These are phyloP conservation scores for Ibidorhyncha struthersii DNA, from an alignment of 2,113 vertebrate species.

Conservation along the genomic window DNA sequence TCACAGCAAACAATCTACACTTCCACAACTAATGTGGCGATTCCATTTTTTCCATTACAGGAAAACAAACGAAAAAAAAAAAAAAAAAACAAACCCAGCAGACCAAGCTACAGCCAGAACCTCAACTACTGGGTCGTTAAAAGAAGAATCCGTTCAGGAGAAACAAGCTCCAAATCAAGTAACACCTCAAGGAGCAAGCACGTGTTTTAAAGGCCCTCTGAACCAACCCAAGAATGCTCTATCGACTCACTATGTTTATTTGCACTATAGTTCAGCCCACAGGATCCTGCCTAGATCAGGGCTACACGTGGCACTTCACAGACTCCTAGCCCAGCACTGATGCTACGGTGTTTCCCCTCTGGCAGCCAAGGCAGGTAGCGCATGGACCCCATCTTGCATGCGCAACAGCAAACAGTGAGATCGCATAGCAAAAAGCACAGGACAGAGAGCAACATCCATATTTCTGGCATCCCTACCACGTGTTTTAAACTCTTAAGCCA, in stretches of 20 bases:
- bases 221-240: neutral
- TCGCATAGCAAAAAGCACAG: fast-evolving
- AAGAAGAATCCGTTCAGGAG: neutral
- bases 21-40: neutral
- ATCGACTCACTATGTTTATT: fast-evolving
- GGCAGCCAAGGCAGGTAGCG: neutral
- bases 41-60: neutral
- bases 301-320: fast-evolving
- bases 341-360: fast-evolving
- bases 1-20: neutral
- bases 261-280: neutral
- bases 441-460: neutral
- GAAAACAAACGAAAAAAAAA: neutral
- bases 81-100: neutral
- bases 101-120: neutral
- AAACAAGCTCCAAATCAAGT: neutral
- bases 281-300: neutral
- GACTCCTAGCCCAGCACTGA: neutral
- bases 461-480: neutral
- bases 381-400: neutral
- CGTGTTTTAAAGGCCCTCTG: neutral
- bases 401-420: neutral
- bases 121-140: neutral
- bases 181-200: neutral
- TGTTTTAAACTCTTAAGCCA: neutral